Evolutionary conservation across 2,113 vertebrate genomes (phyloP).

Genomic region (Prionailurus viverrinus): DNA sequence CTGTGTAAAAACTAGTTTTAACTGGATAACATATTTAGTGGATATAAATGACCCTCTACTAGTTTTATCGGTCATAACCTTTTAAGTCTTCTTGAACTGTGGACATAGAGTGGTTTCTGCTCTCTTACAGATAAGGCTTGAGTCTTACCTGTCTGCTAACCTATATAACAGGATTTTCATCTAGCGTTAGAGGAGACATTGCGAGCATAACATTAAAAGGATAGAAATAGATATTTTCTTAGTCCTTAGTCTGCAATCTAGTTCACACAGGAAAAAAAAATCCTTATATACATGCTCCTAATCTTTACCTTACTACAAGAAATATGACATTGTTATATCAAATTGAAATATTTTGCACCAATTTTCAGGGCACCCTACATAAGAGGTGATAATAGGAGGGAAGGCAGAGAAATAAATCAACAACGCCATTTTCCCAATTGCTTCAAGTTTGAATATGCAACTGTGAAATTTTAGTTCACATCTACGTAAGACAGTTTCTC

Average conservation of each 20-base stretch:
- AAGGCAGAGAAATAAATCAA: not conserved
- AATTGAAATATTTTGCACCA: not conserved
- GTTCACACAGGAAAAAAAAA: not conserved
- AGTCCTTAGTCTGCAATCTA: not conserved
- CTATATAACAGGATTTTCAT: slow-evolving; percentile 40
- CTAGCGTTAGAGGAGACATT: slow-evolving; percentile 15
- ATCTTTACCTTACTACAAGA: not conserved
- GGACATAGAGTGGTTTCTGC: not conserved
- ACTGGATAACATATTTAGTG: not conserved
- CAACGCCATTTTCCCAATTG: not conserved
- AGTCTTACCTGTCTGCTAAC: slow-evolving; percentile 12
- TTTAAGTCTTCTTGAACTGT: slow-evolving; percentile 23
- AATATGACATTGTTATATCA: not conserved
- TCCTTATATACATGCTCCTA: not conserved
- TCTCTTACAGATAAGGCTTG: slow-evolving; percentile 41
- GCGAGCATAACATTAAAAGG: not conserved
- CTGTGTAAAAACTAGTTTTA: not conserved
- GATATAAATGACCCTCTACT: not conserved
- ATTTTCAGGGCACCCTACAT: not conserved
- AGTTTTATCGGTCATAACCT: not conserved
- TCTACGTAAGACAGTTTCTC: slow-evolving; percentile 69
- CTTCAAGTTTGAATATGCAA: slow-evolving; percentile 70
- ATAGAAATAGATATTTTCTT: not conserved
- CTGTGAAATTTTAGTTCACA: slow-evolving; percentile 59
- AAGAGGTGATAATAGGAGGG: not conserved